These are phyloP conservation scores for Falco berigora DNA, from an alignment of 2,797 vertebrate genomes.

Conservation along the genomic window DNA sequence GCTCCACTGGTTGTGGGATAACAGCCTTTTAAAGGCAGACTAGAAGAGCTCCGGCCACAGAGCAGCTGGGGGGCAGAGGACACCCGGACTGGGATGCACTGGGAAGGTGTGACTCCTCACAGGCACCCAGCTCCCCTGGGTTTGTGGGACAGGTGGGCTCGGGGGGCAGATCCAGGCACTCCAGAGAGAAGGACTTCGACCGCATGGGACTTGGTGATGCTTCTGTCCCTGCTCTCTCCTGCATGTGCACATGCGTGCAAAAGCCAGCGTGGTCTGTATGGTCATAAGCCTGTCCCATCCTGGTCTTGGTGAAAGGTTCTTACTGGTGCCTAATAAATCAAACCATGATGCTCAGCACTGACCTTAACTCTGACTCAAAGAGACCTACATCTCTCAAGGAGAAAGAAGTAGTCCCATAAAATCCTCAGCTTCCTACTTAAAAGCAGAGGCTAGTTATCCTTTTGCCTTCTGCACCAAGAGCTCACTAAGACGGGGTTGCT, in stretches of 20 bases:
- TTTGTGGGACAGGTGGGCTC: rapidly evolving
- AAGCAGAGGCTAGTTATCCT: slow-evolving; percentile 10
- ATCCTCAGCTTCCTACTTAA: slow-evolving; percentile 55
- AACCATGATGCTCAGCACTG: not conserved
- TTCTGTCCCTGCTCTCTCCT: not conserved
- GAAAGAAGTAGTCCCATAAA: slow-evolving; percentile 33
- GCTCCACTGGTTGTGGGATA: not conserved
- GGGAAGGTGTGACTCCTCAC: not conserved
- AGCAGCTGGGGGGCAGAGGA: not conserved
- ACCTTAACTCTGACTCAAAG: not conserved
- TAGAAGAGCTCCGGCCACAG: not conserved
- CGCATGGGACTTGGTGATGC: rapidly evolving
- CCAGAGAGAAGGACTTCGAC: not conserved
- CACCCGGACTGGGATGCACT: not conserved
- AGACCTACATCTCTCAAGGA: slow-evolving; percentile 28
- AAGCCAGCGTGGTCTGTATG: not conserved
- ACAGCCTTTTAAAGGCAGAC: not conserved
- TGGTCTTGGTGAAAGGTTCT: not conserved
- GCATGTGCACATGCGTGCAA: not conserved
- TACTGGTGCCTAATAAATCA: not conserved
- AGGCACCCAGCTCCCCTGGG: not conserved
- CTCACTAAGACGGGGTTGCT: not conserved
- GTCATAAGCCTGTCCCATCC: not conserved
- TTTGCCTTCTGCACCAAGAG: not conserved
- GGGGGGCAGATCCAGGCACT: not conserved